Evolutionary conservation across 1,140 invertebrate genomes (phyloP), one percentile per base, ranked within the genome.

Genomic region (Drosophila seguyi): DNA sequence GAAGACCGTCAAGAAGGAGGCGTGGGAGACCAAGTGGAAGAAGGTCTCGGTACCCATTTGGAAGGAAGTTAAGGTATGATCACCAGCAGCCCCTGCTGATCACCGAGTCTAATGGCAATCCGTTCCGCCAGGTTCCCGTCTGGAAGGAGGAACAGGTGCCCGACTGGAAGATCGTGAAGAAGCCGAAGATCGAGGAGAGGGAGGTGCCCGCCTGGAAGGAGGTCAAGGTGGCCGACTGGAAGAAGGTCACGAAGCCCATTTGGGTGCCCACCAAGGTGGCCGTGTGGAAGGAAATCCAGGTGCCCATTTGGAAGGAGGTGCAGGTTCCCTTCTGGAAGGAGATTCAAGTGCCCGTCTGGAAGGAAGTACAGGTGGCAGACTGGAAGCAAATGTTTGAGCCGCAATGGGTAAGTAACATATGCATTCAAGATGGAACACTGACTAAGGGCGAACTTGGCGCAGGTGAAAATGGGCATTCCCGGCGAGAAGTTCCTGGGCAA

Each of bases 1-100:
- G 95, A 95, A 95, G 85, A 95, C 94, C 1, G 94, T 95, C 52
- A 96, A 97, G 91, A 96, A 97, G 85, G 94, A 96, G 82, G 95
- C 95, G 93, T 95, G 95, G 81, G 93, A 94, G 79, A 93, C 93
- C 7, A 92, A 93, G 73, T 94, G 94, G 94, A 94, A 94, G 91
- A 95, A 95, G 58, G 93, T 94, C 58, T 93, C 95, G 91, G 94
- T 95, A 2, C 94, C 95, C 52, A 93, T 95, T 63, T 95, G 94
- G 95, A 95, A 95, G 80, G 95, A 95, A 79, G 94, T 95, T 60
- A 94, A 95, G 93, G 81, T 85, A 85, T 55, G 72, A 20, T 27
- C 31, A 3, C 7, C 2, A 4, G 16, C 3, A 7, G 44, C 3
- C 10, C 29, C 10, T 16, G 14, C 31, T 22, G 18, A 10, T 6